Evolutionary conservation across 2,797 vertebrate species (phyloP), one percentile per base, ranked within the genome.

Genomic region (Tinamus major): DNA sequence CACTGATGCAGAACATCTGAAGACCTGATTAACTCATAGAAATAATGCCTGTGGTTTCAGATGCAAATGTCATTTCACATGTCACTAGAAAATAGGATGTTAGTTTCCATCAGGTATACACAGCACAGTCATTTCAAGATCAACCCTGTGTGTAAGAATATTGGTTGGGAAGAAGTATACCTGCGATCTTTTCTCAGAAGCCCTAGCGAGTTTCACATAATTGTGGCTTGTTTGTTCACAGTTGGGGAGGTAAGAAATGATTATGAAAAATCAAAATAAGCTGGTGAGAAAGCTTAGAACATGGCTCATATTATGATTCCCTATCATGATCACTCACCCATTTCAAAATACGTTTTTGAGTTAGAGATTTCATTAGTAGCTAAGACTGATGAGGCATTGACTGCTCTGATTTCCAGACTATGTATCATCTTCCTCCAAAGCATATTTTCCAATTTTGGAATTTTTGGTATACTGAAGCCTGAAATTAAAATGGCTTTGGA

Each of bases 341-440:
- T 19, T 16, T 84, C 37, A 13, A 69, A 88, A 59, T 67, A 55
- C 10, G 19, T 18, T 74, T 90, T 68, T 13, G 14, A 90, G 87
- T 84, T 2, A 51, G 56, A 63, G 29, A 70, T 51, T 46, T 46
- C 72, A 61, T 76, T 76, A 65, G 13, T 63, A 63, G 42, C 7
- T 79, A 81, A 46, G 55, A 39, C 1, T 5, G 58, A 63, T 39
- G 37, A 53, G 14, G 35, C 67, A 29, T 46, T 68, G 26, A 53
- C 46, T 9, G 27, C 19, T 55, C 49, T 39, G 29, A 85, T 31
- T 89, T 76, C 20, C 14, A 21, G 75, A 81, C 12, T 21, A 6
- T 1, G 0, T 49, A 51, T 27, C 12, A 51, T 27, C 12, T 81
- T 77, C 16, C 48, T 56, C 29, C 27, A 58, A 31, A 0, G 0